These are phyloP conservation scores for Meganola albula DNA, from an alignment of 2,888 invertebrate species.

Conservation along the genomic window DNA sequence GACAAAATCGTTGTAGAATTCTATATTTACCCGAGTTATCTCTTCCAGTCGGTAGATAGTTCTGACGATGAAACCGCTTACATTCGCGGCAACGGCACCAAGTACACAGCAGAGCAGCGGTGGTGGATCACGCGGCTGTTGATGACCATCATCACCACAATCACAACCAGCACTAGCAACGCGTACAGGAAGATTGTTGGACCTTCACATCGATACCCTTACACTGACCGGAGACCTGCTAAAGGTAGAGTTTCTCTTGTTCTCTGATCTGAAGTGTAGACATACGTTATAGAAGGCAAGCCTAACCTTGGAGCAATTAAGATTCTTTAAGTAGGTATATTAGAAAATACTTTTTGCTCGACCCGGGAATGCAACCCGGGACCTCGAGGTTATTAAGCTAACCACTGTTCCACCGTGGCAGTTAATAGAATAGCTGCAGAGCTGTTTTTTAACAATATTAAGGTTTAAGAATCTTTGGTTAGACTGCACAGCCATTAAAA, in stretches of 20 bases:
- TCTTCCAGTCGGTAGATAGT: constrained; percentile 52
- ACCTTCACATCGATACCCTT: constrained; percentile 59
- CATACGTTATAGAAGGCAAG: neutral
- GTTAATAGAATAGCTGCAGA: too few relatives aligned
- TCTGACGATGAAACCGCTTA: constrained; percentile 59
- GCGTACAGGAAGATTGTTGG: constrained; percentile 51
- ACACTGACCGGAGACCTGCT: constrained; percentile 51
- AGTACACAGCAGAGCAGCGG: constrained; percentile 36
- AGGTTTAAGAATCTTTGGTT: too few relatives aligned
- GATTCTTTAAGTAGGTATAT: too few relatives aligned
- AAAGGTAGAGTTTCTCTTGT: constrained; percentile 34
- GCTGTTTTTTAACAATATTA: too few relatives aligned
- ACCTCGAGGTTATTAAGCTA: too few relatives aligned
- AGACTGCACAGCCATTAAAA: too few relatives aligned
- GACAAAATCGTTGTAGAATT: too few relatives aligned
- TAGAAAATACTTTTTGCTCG: too few relatives aligned
- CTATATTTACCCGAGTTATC: too few relatives aligned
- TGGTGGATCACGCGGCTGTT: constrained; percentile 63
- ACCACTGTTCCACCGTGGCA: too few relatives aligned
- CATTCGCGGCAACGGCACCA: constrained; percentile 36
- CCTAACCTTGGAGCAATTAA: too few relatives aligned
- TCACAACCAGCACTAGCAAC: constrained; percentile 38
- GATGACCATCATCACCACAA: constrained; percentile 40
- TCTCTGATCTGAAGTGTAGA: neutral
- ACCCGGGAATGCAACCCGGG: too few relatives aligned